A percentile compares a stretch with the other conserved stretches of the same genome.
These are phyloP conservation scores for Drosophila takahashii DNA, from an alignment of 1,140 invertebrate genomes.

Conservation along the genomic window DNA sequence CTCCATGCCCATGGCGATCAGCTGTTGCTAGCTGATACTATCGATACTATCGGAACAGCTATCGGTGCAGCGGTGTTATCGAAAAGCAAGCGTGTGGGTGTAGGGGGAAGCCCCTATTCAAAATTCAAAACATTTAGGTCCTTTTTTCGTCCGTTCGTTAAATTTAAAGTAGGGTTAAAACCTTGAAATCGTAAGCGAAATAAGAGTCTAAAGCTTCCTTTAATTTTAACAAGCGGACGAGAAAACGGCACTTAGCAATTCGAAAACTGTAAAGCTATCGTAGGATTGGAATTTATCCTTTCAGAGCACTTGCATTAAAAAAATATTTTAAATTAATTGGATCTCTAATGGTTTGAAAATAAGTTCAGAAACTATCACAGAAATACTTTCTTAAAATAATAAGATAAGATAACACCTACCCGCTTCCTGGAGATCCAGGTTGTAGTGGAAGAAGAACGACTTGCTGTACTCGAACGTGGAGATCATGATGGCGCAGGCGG, in stretches of 20 bases:
- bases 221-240: no score
- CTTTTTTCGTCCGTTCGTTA: no score
- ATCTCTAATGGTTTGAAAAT: no score
- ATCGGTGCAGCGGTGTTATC: background rate
- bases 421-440: constrained; percentile 65
- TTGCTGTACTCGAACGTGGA: constrained; percentile 98
- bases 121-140: background rate
- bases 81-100: background rate
- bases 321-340: no score
- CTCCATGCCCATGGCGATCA: constrained; percentile 29
- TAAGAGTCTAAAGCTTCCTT: no score
- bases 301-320: no score
- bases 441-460: constrained; percentile 90
- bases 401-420: constrained; percentile 25
- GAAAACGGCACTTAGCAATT: no score
- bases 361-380: no score
- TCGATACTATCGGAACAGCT: constrained; percentile 5
- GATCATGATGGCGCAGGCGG: constrained; percentile 99
- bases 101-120: background rate
- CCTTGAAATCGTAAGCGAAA: no score
- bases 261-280: no score
- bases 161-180: no score
- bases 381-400: background rate
- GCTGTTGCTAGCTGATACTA: constrained; percentile 10
- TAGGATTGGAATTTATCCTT: no score